Conservation (phyloP, 2,888 invertebrate genomes). For the Aleiodes leptofemur region DNA sequence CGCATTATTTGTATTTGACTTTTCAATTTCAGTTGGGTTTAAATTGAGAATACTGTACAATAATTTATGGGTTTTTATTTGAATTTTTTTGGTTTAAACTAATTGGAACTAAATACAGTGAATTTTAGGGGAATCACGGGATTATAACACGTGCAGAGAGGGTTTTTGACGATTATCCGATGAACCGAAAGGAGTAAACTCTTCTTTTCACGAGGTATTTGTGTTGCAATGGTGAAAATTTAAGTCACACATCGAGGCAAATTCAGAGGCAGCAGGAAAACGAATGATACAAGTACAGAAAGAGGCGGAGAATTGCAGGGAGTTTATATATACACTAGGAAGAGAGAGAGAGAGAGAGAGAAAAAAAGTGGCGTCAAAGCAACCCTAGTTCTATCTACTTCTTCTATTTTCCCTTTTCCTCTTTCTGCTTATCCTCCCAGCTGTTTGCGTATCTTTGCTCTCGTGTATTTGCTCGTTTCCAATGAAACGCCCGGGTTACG, state of each 20-base stretch:
- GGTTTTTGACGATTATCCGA: slow-evolving; percentile 37
- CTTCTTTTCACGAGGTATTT: slow-evolving; percentile 39
- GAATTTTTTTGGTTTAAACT: neutral
- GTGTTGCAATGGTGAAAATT: slow-evolving; percentile 45
- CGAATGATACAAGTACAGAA: slow-evolving; percentile 7
- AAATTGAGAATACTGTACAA: no score
- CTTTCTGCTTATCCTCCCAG: slow-evolving; percentile 17
- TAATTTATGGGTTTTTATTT: slow-evolving; percentile 2
- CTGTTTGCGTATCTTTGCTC: slow-evolving; percentile 61
- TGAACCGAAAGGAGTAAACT: slow-evolving; percentile 38
- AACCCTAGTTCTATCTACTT: slow-evolving; percentile 44
- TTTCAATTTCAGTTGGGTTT: no score
- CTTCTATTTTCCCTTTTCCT: no score
- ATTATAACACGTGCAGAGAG: slow-evolving; percentile 23
- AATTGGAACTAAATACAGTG: slow-evolving; percentile 32
- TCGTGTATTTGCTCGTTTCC: slow-evolving; percentile 58
- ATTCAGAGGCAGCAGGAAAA: neutral
- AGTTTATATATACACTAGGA: neutral
- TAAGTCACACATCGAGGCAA: slow-evolving; percentile 39
- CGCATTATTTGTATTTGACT: slow-evolving; percentile 1
- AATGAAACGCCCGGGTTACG: slow-evolving; percentile 51
- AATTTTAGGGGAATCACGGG: slow-evolving; percentile 1
- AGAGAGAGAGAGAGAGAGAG: slow-evolving; percentile 30
- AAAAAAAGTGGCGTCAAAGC: slow-evolving; percentile 57
- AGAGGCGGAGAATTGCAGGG: slow-evolving; percentile 18